A percentile compares a stretch with the other conserved stretches of the same genome.
Evolutionary conservation across 2,113 vertebrate genomes (phyloP).

Genomic region (Melospiza georgiana): DNA sequence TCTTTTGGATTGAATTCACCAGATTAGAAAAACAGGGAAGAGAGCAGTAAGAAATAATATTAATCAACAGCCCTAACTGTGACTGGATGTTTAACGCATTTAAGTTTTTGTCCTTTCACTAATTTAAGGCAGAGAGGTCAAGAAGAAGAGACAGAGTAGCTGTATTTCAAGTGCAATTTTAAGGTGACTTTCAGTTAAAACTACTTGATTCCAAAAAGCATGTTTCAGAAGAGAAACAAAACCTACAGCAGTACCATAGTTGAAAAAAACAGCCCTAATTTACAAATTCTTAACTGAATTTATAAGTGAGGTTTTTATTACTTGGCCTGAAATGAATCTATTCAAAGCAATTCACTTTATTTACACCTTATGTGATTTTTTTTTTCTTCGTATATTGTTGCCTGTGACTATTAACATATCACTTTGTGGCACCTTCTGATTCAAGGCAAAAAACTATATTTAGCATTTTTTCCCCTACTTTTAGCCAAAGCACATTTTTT

Average conservation of each 20-base stretch:
- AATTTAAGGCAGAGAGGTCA: not conserved
- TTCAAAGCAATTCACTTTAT: not conserved
- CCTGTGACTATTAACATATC: accelerated
- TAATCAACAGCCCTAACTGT: not conserved
- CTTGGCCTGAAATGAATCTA: not conserved
- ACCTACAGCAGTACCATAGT: accelerated
- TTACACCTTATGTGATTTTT: not conserved
- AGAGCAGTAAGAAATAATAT: not conserved
- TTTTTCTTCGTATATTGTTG: not conserved
- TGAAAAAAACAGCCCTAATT: accelerated
- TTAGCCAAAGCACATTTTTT: not conserved
- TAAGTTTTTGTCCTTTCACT: not conserved
- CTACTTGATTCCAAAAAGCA: not conserved
- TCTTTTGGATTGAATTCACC: not conserved
- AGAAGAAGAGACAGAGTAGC: not conserved
- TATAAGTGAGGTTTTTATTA: not conserved
- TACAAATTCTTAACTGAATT: not conserved
- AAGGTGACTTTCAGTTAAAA: not conserved
- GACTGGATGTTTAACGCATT: not conserved
- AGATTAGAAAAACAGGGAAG: not conserved
- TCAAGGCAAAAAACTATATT: not conserved
- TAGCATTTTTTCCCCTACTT: not conserved
- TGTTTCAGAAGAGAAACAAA: not conserved
- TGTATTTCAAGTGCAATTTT: not conserved
- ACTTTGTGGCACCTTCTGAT: not conserved